These are phyloP conservation scores for Thymelicus sylvestris DNA, from an alignment of 2,888 invertebrate genomes.

Conservation along the genomic window DNA sequence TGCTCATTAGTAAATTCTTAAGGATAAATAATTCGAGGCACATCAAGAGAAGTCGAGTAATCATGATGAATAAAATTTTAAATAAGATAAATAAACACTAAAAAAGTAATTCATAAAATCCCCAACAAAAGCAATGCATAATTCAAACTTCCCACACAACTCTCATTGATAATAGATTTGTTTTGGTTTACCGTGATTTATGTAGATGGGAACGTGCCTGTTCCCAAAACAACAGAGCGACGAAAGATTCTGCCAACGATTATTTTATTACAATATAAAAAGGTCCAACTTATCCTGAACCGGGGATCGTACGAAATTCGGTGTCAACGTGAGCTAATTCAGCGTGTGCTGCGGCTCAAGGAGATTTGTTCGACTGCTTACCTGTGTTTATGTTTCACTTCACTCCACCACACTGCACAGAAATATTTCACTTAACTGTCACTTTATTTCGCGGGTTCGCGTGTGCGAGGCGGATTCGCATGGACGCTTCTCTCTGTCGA, in stretches of 20 bases:
- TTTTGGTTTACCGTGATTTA: constrained; percentile 37
- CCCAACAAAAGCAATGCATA: constrained; percentile 25
- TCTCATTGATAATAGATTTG: constrained; percentile 37
- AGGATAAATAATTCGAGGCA: too few species aligned
- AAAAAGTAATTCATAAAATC: constrained; percentile 11
- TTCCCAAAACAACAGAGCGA: constrained; percentile 32
- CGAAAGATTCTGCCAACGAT: constrained; percentile 30
- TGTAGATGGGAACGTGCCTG: constrained; percentile 32
- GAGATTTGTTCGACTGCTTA: constrained; percentile 12
- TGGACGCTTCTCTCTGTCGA: constrained; percentile 38
- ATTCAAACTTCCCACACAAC: constrained; percentile 25
- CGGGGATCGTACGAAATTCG: constrained; percentile 8
- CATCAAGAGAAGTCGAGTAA: background rate
- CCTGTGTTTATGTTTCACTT: constrained; percentile 23
- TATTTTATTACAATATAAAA: constrained; percentile 33
- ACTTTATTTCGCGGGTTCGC: constrained; percentile 31
- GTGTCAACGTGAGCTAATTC: constrained; percentile 6
- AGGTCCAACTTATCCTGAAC: background rate
- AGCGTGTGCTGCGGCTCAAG: background rate
- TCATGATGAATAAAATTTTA: background rate
- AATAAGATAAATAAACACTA: background rate
- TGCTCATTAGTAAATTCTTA: too few species aligned
- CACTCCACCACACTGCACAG: constrained; percentile 46
- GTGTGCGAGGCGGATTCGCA: background rate
- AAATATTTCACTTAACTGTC: constrained; percentile 44